Base-by-base conservation (phyloP, 2,797 vertebrate genomes). In the Rhodeus uyekii region DNA sequence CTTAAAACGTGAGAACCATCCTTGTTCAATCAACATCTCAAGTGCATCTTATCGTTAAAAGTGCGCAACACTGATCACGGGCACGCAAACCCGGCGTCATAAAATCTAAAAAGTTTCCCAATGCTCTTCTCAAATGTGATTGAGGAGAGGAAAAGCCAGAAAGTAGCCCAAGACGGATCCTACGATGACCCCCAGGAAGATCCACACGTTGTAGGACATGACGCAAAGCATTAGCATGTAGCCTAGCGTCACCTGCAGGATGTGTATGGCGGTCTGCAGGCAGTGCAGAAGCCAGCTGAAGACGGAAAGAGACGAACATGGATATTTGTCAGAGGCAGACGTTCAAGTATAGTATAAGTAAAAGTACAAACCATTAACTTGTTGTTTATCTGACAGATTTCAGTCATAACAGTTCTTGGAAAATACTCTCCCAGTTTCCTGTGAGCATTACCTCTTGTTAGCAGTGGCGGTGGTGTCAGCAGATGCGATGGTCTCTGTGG, bases 171-270 rank as follows among this genome's bases (percentile, higher is more conserved):
- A 83, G 0, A 89, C 88, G 0, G 97, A 96, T 83, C 98, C 98
- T 0, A 22, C 22, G 2, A 99, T 87, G 87, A 97, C 95, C 0
- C 94, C 96, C 0, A 99, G 87, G 90, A 99, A 99, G 92, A 99
- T 96, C 96, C 98, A 98, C 16, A 92, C 88, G 14, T 99, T 99
- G 95, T 99, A 99, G 87, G 97, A 95, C 98, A 99, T 99, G 72
- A 98, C 96, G 0, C 96, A 97, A 85, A 99, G 86, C 98, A 99
- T 99, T 88, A 99, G 89, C 92, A 96, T 90, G 92, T 99, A 99
- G 85, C 96, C 96, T 48, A 98, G 91, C 63, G 94, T 88, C 90
- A 99, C 97, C 91, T 99, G 98, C 82, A 93, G n/a, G 3, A 97
- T 68, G 42, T 99, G 97, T 82, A 98, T 90, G 61, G 91, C 80